Evolutionary conservation across 2,113 vertebrate genomes (phyloP).

Genomic region (Cairina moschata): DNA sequence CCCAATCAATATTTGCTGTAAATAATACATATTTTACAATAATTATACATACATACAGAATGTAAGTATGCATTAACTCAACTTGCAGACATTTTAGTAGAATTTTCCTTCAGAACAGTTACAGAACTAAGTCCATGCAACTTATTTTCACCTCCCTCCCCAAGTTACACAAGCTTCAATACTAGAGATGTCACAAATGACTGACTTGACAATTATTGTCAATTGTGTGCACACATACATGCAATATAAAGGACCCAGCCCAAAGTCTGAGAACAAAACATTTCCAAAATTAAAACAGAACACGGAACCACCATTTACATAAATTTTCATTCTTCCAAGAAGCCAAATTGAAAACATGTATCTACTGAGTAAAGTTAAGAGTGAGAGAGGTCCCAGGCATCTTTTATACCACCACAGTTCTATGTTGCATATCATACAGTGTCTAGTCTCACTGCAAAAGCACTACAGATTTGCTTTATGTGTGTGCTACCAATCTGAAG

Average conservation of each 20-base stretch:
- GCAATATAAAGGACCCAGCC: not conserved
- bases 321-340: not conserved
- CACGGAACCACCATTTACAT: not conserved
- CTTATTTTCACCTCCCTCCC: not conserved
- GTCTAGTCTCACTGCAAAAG: not conserved
- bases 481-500: not conserved
- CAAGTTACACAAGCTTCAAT: not conserved
- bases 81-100: not conserved
- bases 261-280: not conserved
- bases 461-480: not conserved
- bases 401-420: not conserved
- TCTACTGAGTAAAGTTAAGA: not conserved
- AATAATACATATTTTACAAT: not conserved
- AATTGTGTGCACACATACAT: not conserved
- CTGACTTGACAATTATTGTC: not conserved
- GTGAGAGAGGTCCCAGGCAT: not conserved
- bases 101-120: not conserved
- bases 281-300: not conserved
- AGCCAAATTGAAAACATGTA: not conserved
- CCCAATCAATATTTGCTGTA: conserved; percentile 7
- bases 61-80: not conserved
- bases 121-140: not conserved
- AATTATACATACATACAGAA: not conserved
- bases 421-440: not conserved
- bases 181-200: not conserved